Base-by-base conservation (phyloP, 2,888 invertebrate genomes). In the Choreutis nemorana region DNA sequence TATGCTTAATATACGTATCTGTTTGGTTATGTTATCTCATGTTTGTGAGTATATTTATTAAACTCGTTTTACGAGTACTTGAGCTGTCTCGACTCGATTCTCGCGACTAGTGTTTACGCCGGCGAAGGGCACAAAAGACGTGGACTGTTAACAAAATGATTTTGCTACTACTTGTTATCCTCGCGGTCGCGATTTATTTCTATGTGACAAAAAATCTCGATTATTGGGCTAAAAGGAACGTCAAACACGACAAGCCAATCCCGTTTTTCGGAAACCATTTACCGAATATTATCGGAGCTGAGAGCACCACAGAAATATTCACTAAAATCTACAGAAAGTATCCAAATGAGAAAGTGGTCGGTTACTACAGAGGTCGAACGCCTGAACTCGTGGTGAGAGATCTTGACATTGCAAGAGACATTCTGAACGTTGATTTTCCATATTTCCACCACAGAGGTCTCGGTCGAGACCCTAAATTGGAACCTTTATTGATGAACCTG, bases 361-460 rank as follows among this genome's bases (percentile, higher is more conserved):
- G 72, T 2, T 53, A 56, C 29, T 71, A 50, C 34, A 48, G 53
- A 34, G 66, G 64, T 6, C 36, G 43, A 1, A 55, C 48, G 0
- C 68, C 72, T 2, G 60, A 57, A 22, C 43, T 72, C 7, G 35
- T 71, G 5, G 41, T 72, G 4, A 49, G 59, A 13, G 71, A 72
- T 34, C 48, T 58, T 2, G 62, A 66, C 2, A 41, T 72, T 11
- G 50, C 44, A 0, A 59, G 45, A 29, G 31, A 40, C 9, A 56
- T 72, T 25, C 33, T 72, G 14, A 62, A 28, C 30, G 41, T 50
- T 2, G 26, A 30, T 29, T 70, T 68, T 21, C 38, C 42, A n/a
- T 9, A 52, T 30, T 72, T 72, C 35, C 47, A 70, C 26, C 41
- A 37, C 0, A 50, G 72, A 8, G 38, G 38, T 2, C 29, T 60